Conservation (phyloP, 2,888 invertebrate species). For the Bellardia bayeri region DNA sequence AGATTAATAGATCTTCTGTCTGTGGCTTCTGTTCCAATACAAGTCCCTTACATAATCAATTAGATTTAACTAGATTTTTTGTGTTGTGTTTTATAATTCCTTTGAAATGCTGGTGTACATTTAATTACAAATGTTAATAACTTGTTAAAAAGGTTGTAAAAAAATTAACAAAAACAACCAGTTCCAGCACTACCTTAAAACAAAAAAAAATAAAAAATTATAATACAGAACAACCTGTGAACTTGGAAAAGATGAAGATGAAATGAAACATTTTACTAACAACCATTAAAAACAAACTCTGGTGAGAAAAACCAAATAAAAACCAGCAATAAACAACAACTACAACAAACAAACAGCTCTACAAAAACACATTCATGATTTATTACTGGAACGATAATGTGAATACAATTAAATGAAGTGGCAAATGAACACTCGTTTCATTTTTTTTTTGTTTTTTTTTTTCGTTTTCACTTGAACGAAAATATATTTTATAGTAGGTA, state of each 20-base stretch:
- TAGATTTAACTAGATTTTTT: neutral
- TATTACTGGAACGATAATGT: conserved; percentile 72
- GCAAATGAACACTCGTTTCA: conserved; percentile 81
- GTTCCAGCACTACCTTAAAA: neutral
- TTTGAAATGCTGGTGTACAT: conserved; percentile 6
- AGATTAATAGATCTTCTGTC: no score
- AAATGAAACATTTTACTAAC: conserved; percentile 65
- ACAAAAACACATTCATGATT: conserved; percentile 68
- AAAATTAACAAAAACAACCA: conserved; percentile 1
- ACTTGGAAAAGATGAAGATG: conserved; percentile 51
- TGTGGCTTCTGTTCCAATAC: neutral
- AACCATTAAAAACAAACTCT: conserved; percentile 65
- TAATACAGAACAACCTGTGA: conserved; percentile 64
- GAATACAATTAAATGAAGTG: conserved; percentile 79
- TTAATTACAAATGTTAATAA: conserved; percentile 68
- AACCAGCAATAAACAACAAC: conserved; percentile 75
- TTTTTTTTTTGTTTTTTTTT: conserved; percentile 32
- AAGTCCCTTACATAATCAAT: neutral
- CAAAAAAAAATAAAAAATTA: neutral
- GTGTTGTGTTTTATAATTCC: neutral
- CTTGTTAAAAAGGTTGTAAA: conserved; percentile 46
- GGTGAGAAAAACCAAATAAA: conserved; percentile 71
- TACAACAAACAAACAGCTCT: conserved; percentile 75
- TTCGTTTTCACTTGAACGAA: neutral
- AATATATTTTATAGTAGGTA: conserved; percentile 46